Evolutionary conservation across 2,113 vertebrate genomes (phyloP).

Genomic region (Neolamprologus fasciatus): DNA sequence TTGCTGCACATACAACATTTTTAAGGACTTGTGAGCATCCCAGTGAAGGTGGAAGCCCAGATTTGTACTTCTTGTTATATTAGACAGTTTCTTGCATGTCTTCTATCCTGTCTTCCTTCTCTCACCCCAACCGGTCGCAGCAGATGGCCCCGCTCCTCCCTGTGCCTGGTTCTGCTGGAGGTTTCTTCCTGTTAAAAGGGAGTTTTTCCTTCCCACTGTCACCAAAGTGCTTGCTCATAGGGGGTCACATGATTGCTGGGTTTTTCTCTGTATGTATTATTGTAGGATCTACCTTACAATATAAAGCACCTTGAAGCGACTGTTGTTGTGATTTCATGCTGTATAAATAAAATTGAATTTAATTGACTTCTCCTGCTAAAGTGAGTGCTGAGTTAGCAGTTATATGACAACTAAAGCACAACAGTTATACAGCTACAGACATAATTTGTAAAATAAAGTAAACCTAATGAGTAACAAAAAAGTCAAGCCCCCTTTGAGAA

Average conservation of each 20-base stretch:
- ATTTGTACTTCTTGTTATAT: background rate
- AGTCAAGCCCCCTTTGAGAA: background rate
- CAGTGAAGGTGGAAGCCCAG: background rate
- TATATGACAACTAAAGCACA: background rate
- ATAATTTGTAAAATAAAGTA: background rate
- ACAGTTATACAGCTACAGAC: background rate
- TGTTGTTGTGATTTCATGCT: background rate
- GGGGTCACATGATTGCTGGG: rapidly evolving
- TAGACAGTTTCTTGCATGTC: background rate
- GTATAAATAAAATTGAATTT: rapidly evolving
- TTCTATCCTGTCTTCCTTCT: background rate
- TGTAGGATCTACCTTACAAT: background rate
- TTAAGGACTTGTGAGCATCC: background rate
- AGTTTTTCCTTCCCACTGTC: background rate
- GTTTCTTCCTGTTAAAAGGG: background rate
- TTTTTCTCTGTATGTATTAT: background rate
- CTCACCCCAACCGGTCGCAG: rapidly evolving
- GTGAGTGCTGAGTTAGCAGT: background rate
- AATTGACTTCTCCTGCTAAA: background rate
- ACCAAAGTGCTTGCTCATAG: background rate
- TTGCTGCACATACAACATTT: background rate
- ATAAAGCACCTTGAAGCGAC: background rate
- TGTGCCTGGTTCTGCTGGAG: rapidly evolving
- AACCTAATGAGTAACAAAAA: background rate
- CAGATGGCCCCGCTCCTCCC: rapidly evolving